Evolutionary conservation across 2,797 vertebrate genomes (phyloP), one percentile per base, ranked within the genome.

Genomic region (Esox masquinongy): DNA sequence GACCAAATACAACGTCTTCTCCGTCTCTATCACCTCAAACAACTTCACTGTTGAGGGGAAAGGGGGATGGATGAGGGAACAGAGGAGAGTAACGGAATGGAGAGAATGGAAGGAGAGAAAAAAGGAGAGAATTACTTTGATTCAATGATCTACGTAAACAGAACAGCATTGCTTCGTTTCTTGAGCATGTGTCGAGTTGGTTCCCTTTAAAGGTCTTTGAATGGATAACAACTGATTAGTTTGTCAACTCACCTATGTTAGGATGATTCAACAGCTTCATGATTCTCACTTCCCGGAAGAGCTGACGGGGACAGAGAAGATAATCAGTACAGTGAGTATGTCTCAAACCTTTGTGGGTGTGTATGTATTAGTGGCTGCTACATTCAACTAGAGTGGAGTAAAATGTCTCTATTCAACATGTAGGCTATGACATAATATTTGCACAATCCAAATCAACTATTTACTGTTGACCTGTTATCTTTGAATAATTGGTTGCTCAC

Each of bases 251-350:
- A 98, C 96, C 97, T 92, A 97, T 98, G 89, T 98, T 97, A 79
- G 97, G 97, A 84, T 98, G 97, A 92, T 96, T 98, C 89, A 98
- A 89, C 86, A 98, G 91, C 91, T 98, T 98, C 97, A 98, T 98
- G 88, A 98, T 98, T 88, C 96, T 94, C 83, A 98, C 97, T 92
- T 98, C 97, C 51, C 97, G 93, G 90, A 97, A 98, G 24, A 98
- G 95, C 97, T 98, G 89, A 24, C 26, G 64, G 66, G 68, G 12
- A 24, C 26, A 2, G 7, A 68, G 26, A 81, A 68, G 79, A 67
- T 51, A 74, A 12, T 17, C 66, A 77, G 31, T 36, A 51, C n/a
- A 5, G 47, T 50, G 43, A 4, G 17, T 70, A 68, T 47, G 36
- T 77, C 64, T 67, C 43, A 47, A 47, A 47, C 43, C 6, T 47